Base-by-base conservation (phyloP, 2,888 invertebrate species). In the Lithophane socia region DNA sequence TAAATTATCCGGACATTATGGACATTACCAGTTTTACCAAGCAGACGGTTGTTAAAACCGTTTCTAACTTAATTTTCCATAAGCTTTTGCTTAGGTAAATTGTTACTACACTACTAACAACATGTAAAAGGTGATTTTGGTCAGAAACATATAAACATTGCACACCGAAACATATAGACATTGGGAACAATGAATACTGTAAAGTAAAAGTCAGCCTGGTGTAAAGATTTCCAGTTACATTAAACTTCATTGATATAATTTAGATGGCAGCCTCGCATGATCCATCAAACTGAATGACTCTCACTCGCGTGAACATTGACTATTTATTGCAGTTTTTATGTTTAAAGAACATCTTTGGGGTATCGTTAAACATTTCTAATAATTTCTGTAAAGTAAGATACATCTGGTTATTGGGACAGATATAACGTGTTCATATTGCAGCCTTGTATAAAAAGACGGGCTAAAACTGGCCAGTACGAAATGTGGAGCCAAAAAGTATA, bases 301-400 rank as follows among this genome's bases (percentile, higher is more conserved):
- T 87, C 86, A 84, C 89, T 88, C 29, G 87, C 88, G 86, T 88
- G 88, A 86, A 80, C 75, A 77, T 83, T 67, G 60, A 66, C 79
- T 66, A 80, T 86, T 86, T 82, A 83, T 82, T 82, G 73, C 79
- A 79, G 49, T 78, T 84, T 73, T 65, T 65, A 83, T 52, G 44
- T 78, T 42, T 75, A 52, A 67, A 21, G 29, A 77, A 24, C 37
- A 61, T 67, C 74, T 83, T 77, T 58, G 61, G 52, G 37, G 9
- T 64, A 54, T 66, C n/a, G 21, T 60, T 56, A 24, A 68, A 47
- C 24, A 54, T 60, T 75, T 79, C 68, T 47, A 24, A 24, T 12
- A 37, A 65, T 24, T 64, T 73, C 16, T 37, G 24, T 21, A 68
- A 68, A 68, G 16, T 16, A 16, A 44, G n/a, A 65, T 37, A 82